phyloP scores from a whole-genome alignment of 1,140 invertebrate species.

The Wiebesia pumilae region DNA sequence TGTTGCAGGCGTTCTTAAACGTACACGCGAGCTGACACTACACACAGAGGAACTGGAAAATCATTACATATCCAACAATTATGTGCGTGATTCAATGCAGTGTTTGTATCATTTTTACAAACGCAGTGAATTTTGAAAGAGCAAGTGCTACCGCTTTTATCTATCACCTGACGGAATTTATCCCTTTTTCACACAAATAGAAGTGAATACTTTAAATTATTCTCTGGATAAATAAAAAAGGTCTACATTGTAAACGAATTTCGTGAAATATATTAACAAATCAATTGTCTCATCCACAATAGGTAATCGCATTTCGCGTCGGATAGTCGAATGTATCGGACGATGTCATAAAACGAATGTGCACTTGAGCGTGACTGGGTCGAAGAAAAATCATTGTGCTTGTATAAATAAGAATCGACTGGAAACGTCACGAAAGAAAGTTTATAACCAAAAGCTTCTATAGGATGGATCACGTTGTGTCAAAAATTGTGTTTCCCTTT shows the following conservation, averaged over 20 bases:
- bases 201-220: neutral
- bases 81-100: constrained; percentile 9
- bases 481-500: constrained; percentile 1
- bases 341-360: neutral
- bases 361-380: neutral
- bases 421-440: neutral
- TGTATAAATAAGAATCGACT: neutral
- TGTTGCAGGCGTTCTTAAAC: constrained; percentile 37
- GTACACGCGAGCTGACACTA: neutral
- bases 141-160: neutral
- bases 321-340: neutral
- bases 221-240: neutral
- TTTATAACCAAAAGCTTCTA: neutral
- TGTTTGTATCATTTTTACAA: constrained; percentile 13
- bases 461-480: neutral
- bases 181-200: neutral
- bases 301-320: too few relatives aligned
- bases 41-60: neutral
- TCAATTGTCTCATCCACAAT: too few relatives aligned
- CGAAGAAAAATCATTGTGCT: neutral
- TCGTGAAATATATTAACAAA: too few relatives aligned
- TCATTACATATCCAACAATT: constrained; percentile 37
- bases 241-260: too few relatives aligned
- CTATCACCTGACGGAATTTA: neutral
- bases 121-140: constrained; percentile 5